Conservation (phyloP, 2,113 vertebrate genomes). For the Psittacula cyanocephala region DNA sequence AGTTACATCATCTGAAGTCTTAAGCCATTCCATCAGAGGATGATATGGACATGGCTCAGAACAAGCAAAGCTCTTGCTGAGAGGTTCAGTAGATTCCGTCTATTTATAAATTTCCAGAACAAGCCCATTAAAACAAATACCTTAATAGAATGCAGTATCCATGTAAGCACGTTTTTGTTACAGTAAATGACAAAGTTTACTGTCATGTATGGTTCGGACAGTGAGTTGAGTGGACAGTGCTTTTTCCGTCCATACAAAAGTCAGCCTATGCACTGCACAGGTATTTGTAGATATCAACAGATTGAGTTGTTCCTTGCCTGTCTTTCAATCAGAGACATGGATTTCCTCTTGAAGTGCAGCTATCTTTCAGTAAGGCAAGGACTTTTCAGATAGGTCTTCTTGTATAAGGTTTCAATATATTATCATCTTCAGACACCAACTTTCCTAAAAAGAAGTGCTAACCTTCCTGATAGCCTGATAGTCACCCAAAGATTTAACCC, state of each 20-base stretch:
- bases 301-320: background rate
- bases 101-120: background rate
- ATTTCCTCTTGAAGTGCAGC: background rate
- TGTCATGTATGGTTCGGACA: background rate
- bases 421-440: background rate
- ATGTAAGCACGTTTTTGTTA: background rate
- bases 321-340: background rate
- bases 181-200: background rate
- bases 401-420: background rate
- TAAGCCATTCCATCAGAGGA: background rate
- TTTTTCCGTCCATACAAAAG: background rate
- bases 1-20: background rate
- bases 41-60: background rate
- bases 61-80: background rate
- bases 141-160: background rate
- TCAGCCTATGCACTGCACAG: background rate
- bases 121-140: background rate
- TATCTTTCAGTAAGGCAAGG: background rate
- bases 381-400: background rate
- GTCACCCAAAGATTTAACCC: background rate
- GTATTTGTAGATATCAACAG: background rate
- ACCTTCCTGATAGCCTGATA: background rate
- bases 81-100: background rate
- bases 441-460: background rate
- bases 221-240: background rate